These are phyloP conservation scores for Telmatherina bonti DNA, from an alignment of 2,797 vertebrate genomes.

Conservation along the genomic window DNA sequence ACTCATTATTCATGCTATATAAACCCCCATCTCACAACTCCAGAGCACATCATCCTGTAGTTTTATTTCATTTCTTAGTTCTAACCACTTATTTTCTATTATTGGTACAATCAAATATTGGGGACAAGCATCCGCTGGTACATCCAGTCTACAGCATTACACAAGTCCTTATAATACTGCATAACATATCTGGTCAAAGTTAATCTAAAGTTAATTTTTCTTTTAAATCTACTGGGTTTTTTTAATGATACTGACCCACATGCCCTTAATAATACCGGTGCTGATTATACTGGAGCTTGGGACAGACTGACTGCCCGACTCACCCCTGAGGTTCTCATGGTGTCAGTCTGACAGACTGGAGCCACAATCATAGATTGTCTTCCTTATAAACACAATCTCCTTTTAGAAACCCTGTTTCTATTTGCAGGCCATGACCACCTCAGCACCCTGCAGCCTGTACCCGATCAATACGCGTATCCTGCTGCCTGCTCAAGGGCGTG, in stretches of 20 bases:
- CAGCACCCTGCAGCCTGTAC: slow-evolving; percentile 53
- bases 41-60: not conserved
- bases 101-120: not conserved
- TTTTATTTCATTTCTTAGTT: not conserved
- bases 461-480: slow-evolving; percentile 66
- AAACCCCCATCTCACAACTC: not conserved
- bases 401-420: slow-evolving; percentile 72
- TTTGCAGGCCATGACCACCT: slow-evolving; percentile 62
- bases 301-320: slow-evolving; percentile 17
- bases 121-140: not conserved
- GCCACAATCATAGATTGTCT: slow-evolving; percentile 75
- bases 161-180: slow-evolving; percentile 3
- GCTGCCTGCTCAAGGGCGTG: slow-evolving; percentile 64
- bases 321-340: slow-evolving; percentile 38
- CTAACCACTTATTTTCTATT: not conserved
- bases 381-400: slow-evolving; percentile 67
- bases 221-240: slow-evolving; percentile 34
- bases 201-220: slow-evolving; percentile 34
- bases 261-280: slow-evolving; percentile 15
- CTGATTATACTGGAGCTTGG: slow-evolving; percentile 22
- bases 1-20: not conserved
- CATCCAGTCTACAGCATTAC: not conserved
- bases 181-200: slow-evolving; percentile 4
- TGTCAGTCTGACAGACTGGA: slow-evolving; percentile 65
- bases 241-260: slow-evolving; percentile 10